phyloP scores from a whole-genome alignment of 2,888 invertebrate species.

The Drosophila fungiperda region DNA sequence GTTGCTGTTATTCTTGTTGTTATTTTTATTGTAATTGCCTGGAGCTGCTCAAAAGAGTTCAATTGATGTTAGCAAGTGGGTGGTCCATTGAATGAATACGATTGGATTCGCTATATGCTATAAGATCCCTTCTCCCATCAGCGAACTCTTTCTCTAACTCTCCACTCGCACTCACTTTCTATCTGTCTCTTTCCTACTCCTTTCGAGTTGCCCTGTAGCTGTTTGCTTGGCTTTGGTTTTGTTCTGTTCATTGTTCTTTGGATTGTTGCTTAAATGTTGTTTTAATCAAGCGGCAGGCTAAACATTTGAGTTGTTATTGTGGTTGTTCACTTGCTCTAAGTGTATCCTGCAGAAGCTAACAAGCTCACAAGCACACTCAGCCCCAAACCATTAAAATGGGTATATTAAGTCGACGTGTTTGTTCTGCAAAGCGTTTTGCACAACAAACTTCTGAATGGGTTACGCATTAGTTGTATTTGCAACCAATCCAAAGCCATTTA shows the following conservation, averaged over 20 bases:
- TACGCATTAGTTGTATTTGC: slow-evolving; percentile 24
- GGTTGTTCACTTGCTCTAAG: slow-evolving; percentile 32
- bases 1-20: slow-evolving; percentile 25
- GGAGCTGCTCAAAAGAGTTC: slow-evolving; percentile 67
- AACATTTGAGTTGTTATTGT: slow-evolving; percentile 55
- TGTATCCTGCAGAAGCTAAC: slow-evolving; percentile 15
- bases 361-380: slow-evolving; percentile 2
- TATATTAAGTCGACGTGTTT: slow-evolving; percentile 41
- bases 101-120: slow-evolving; percentile 24
- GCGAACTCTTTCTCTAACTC: slow-evolving; percentile 9
- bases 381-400: slow-evolving; percentile 5
- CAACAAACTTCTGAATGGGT: slow-evolving; percentile 25
- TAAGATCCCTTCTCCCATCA: neutral
- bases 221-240: slow-evolving; percentile 53
- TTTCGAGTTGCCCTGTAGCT: slow-evolving; percentile 52
- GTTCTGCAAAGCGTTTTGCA: slow-evolving; percentile 27
- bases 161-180: neutral
- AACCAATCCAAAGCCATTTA: slow-evolving; percentile 23
- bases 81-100: slow-evolving; percentile 35
- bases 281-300: slow-evolving; percentile 63
- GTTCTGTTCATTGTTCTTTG: slow-evolving; percentile 54
- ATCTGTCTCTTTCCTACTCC: slow-evolving; percentile 8
- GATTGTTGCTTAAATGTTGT: slow-evolving; percentile 68
- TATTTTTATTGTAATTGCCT: slow-evolving; percentile 54
- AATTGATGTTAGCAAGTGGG: slow-evolving; percentile 58